phyloP scores from a whole-genome alignment of 2,888 invertebrate species.

The Aplocera efformata region DNA sequence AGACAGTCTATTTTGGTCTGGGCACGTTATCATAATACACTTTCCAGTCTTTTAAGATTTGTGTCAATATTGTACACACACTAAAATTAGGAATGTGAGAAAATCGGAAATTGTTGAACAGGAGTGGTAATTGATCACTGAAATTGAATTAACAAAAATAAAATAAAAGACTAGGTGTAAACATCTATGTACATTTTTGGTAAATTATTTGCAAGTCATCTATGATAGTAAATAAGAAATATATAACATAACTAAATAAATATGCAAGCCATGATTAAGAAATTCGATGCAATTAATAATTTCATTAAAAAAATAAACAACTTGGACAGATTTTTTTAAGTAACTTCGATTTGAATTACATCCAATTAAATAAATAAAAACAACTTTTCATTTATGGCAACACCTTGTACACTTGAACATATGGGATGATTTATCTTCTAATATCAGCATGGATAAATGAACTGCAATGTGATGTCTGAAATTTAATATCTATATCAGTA shows the following conservation, averaged over 20 bases:
- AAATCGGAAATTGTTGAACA: constrained; percentile 4
- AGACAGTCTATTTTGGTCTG: constrained; percentile 13
- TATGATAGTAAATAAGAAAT: constrained; percentile 20
- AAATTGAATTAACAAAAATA: constrained; percentile 13
- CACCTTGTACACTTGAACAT: constrained; percentile 29
- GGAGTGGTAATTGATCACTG: constrained; percentile 4
- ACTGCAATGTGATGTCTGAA: constrained; percentile 50
- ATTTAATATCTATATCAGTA: constrained; percentile 51
- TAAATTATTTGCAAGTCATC: constrained; percentile 36
- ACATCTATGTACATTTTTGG: constrained; percentile 65
- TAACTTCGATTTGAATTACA: constrained; percentile 36
- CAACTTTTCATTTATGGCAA: constrained; percentile 46
- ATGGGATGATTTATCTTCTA: constrained; percentile 16
- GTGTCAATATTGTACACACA: constrained; percentile 5
- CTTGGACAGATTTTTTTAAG: constrained; percentile 58
- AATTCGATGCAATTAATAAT: constrained; percentile 15
- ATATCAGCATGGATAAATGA: constrained; percentile 15
- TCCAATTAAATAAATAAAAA: constrained; percentile 19
- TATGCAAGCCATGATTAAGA: constrained; percentile 17
- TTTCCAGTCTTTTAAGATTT: constrained; percentile 25
- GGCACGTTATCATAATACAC: constrained; percentile 14
- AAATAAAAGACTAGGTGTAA: constrained; percentile 51
- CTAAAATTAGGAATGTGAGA: constrained; percentile 21
- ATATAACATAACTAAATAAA: constrained; percentile 17
- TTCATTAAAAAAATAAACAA: constrained; percentile 19